A percentile compares a stretch with the other conserved stretches of the same genome.
These are phyloP conservation scores for Sebastes melanostomus DNA, from an alignment of 2,797 vertebrate species.

Conservation along the genomic window DNA sequence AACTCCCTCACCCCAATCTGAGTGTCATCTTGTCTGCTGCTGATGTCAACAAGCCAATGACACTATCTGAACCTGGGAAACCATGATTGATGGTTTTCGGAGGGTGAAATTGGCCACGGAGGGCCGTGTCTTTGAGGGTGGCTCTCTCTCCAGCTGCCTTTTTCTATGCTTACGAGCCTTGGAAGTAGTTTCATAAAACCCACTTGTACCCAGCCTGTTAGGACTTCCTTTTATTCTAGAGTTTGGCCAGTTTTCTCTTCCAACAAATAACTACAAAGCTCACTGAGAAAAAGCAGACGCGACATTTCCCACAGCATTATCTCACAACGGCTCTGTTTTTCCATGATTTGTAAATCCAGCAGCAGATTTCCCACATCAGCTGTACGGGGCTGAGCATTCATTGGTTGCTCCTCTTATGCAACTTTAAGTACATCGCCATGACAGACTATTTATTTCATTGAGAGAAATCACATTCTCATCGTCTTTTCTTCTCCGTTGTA, in stretches of 20 bases:
- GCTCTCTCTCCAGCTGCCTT: not conserved
- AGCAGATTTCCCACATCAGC: conserved; percentile 3
- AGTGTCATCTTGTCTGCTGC: conserved; percentile 18
- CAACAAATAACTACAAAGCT: not conserved
- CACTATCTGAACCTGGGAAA: conserved; percentile 19
- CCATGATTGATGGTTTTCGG: conserved; percentile 15
- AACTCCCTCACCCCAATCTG: conserved; percentile 22
- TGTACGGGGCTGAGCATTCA: not conserved
- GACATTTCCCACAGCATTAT: conserved; percentile 3
- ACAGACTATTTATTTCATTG: not conserved
- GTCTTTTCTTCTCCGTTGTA: not conserved
- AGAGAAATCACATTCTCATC: not conserved
- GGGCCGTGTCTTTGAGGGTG: not conserved
- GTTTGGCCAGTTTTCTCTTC: not conserved
- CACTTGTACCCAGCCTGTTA: not conserved
- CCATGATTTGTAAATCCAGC: conserved; percentile 4
- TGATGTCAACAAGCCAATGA: conserved; percentile 32
- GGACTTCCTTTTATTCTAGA: not conserved
- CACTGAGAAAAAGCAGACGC: not conserved
- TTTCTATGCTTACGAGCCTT: not conserved
- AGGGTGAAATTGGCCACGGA: conserved; percentile 18
- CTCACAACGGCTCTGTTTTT: not conserved
- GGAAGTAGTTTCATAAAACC: not conserved
- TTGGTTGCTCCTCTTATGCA: not conserved
- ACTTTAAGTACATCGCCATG: not conserved